Evolutionary conservation across 1,140 invertebrate species (phyloP), one percentile per base, ranked within the genome.

Genomic region (Aleiodes sp.): DNA sequence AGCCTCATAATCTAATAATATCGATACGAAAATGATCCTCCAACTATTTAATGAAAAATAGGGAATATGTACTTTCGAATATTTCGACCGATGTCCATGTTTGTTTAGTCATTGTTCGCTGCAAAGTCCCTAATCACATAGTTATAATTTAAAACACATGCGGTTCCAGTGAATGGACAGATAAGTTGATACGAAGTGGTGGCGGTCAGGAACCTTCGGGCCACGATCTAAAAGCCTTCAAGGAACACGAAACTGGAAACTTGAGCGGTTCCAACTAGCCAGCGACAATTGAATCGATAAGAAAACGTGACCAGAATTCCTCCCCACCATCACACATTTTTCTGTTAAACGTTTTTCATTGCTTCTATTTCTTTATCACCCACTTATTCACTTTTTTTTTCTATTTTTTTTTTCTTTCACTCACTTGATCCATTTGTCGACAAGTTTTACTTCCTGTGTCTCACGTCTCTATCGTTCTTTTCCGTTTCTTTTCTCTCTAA

Each of bases 251-350:
- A 62, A 62, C 66, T 35, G 16, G 29, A 68, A 68, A 68, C 66
- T 68, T 26, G 66, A 68, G 39, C 35, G 37, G 57, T 61, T 52
- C 57, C 65, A 60, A 59, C 57, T 68, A 61, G 65, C 56, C 52
- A 60, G 37, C 59, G 66, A 68, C 66, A 68, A 68, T 68, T 62
- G 66, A 62, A 62, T 68, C 59, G 66, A 68, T 35, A 28, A 33
- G 28, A 21, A 28, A 19, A 68, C 66, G 66, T 68, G 66, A 68
- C 57, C 29, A 16, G 59, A 68, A 52, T 68, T 33, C 10, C 35
- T 52, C 57, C 21, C 29, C 57, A 10, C 19, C 31, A 21, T 16
- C 28, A 10, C 21, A 46, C 37, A 16, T 56, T 52, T 52, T 52
- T 10, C 59, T 35, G 19, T 33, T 33, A 35, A 29, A 62, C 31